These are phyloP conservation scores for Actinernus sp. DNA, from an alignment of 92 coral and sea anemone genomes.

Conservation along the genomic window DNA sequence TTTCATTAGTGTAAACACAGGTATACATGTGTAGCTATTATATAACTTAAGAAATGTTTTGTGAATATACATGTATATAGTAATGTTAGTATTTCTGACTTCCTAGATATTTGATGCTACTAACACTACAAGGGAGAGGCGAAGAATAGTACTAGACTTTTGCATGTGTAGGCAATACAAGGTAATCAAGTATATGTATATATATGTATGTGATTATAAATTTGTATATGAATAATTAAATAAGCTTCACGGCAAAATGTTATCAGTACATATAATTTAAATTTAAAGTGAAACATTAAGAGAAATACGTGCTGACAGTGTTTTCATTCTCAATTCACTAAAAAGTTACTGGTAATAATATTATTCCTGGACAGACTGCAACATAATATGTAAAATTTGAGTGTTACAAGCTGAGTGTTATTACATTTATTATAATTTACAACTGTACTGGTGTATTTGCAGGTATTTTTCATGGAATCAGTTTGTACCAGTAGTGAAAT, in stretches of 20 bases:
- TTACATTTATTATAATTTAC: too few species aligned
- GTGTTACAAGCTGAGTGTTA: too few species aligned
- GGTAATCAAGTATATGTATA: slow-evolving; percentile 36
- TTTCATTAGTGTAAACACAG: not conserved
- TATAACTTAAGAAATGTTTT: too few species aligned
- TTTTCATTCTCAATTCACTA: not conserved
- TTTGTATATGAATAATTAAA: too few species aligned
- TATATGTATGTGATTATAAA: not conserved
- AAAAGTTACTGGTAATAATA: too few species aligned
- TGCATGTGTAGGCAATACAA: slow-evolving; percentile 80
- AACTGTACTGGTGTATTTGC: too few species aligned
- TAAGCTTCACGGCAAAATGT: too few species aligned
- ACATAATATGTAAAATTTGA: too few species aligned
- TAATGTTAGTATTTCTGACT: too few species aligned
- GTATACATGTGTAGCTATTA: not conserved
- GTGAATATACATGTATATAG: too few species aligned
- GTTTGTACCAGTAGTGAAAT: slow-evolving; percentile 79
- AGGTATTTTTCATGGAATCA: slow-evolving; percentile 95
- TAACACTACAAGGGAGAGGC: slow-evolving; percentile 90
- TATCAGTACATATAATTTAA: not conserved
- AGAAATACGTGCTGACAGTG: not conserved
- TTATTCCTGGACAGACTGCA: too few species aligned
- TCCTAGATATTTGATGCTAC: slow-evolving; percentile 98
- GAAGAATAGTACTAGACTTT: slow-evolving; percentile 83
- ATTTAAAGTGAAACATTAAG: not conserved